Percentiles rank a stretch among this genome's conserved stretches.
Evolutionary conservation across 2,888 invertebrate species (phyloP).

Genomic region (Parasteatoda lunata): DNA sequence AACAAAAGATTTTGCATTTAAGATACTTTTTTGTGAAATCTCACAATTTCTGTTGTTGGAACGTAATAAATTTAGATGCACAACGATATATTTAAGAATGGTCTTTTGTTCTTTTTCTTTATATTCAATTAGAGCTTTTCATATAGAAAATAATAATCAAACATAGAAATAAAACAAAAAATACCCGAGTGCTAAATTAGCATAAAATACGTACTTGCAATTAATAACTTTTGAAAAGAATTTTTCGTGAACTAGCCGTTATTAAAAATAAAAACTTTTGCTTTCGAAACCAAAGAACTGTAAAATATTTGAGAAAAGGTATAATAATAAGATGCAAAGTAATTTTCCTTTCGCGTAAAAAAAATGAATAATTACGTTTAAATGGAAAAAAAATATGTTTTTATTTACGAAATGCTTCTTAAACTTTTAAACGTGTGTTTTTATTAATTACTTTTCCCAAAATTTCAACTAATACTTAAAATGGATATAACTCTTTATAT

Average conservation of each 20-base stretch:
- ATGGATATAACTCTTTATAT: slow-evolving; percentile 2
- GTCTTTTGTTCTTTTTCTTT: too few species aligned
- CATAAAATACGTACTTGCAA: background rate
- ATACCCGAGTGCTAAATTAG: background rate
- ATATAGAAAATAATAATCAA: too few species aligned
- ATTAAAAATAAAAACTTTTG: background rate
- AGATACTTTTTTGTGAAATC: too few species aligned
- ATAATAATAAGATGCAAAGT: slow-evolving; percentile 2
- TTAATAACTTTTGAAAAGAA: background rate
- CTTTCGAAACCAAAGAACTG: background rate
- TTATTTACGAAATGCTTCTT: background rate
- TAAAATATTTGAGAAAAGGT: background rate
- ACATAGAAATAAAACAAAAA: too few species aligned
- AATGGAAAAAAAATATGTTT: background rate
- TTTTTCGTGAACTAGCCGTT: background rate
- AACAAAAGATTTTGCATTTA: too few species aligned
- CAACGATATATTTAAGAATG: too few species aligned
- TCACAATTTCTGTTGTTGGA: too few species aligned
- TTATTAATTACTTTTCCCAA: background rate
- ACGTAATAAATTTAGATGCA: too few species aligned
- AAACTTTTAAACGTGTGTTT: slow-evolving; percentile 1
- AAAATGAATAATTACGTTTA: slow-evolving; percentile 2
- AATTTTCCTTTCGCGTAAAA: background rate
- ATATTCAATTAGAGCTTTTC: too few species aligned
- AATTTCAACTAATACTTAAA: background rate